Evolutionary conservation across 2,888 invertebrate genomes (phyloP), one percentile per base, ranked within the genome.

Genomic region (Tortricodes alternella): DNA sequence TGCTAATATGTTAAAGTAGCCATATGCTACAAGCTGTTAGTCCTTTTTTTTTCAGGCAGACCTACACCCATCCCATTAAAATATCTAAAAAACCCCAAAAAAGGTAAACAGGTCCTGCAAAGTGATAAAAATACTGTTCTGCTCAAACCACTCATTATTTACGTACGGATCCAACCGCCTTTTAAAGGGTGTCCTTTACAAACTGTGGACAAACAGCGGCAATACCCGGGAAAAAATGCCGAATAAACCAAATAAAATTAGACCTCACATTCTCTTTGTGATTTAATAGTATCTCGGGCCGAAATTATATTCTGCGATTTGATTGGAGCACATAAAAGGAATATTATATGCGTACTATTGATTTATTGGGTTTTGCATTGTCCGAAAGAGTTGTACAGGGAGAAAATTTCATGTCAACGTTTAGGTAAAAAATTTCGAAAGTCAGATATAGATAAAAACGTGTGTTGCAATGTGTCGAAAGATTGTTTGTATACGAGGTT

Each of bases 81-180:
- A 60, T 58, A 61, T 61, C 61, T 37, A 58, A 9, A 38, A 38
- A 38, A 5, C 0, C 19, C 11, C n/a, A n/a, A n/a, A 11, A 38
- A 38, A 38, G 19, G 19, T n/a, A 19, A 18, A 11, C 29, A 1
- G 1, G 1, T 35, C 35, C 4, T 8, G 4, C 7, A 19, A 52
- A 35, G 16, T 34, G n/a, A 34, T 18, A 21, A 15, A 38, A 23
- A 21, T 15, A 21, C 21, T 5, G 9, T 21, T 21, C 7, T 29
- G n/a, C 11, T 13, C 27, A 15, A 38, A 9, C 16, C 46, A 62
- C 68, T n/a, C n/a, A 65, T 73, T 76, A 74, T 74, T 73, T 71
- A 72, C 65, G 61, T 53, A 24, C 24, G 24, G 24, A 9, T 70
- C 70, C 63, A 67, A 68, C 71, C 67, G 68, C 59, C 66, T 64